Conservation (phyloP, 2,113 vertebrate genomes). For the Pionites leucogaster region DNA sequence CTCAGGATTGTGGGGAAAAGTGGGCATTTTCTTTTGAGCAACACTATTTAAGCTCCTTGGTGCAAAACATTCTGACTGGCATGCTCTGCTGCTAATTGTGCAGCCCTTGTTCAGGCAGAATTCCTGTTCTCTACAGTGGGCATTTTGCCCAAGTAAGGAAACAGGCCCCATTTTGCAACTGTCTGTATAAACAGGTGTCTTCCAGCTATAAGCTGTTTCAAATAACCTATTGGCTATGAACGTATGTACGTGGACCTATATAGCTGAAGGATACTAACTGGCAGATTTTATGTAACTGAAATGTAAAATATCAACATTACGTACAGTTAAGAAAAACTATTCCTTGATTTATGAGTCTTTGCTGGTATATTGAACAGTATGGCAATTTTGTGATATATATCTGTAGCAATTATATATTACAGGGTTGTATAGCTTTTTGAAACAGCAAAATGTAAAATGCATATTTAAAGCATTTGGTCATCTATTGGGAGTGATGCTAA, state of each 20-base stretch:
- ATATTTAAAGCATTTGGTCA: constrained; percentile 37
- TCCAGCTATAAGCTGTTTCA: background rate
- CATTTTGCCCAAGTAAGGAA: constrained; percentile 19
- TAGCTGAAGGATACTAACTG: background rate
- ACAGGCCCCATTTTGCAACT: background rate
- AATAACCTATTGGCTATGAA: background rate
- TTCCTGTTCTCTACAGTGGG: background rate
- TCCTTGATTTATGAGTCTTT: constrained; percentile 10
- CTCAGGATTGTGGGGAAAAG: background rate
- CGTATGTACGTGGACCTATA: background rate
- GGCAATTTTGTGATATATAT: background rate
- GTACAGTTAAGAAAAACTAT: background rate
- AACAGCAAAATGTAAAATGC: constrained; percentile 43
- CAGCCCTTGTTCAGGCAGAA: constrained; percentile 7
- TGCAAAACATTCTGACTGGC: background rate
- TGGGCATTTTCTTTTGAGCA: background rate
- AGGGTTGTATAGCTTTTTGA: constrained; percentile 25
- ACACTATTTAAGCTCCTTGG: background rate
- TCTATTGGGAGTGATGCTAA: constrained; percentile 11
- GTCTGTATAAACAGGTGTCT: background rate
- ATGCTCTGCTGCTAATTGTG: background rate
- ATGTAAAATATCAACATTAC: background rate
- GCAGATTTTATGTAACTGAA: constrained; percentile 17
- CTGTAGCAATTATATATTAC: constrained; percentile 17
- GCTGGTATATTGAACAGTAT: constrained; percentile 4